Evolutionary conservation across 1,140 invertebrate genomes (phyloP).

Genomic region (Drosophila orosa): DNA sequence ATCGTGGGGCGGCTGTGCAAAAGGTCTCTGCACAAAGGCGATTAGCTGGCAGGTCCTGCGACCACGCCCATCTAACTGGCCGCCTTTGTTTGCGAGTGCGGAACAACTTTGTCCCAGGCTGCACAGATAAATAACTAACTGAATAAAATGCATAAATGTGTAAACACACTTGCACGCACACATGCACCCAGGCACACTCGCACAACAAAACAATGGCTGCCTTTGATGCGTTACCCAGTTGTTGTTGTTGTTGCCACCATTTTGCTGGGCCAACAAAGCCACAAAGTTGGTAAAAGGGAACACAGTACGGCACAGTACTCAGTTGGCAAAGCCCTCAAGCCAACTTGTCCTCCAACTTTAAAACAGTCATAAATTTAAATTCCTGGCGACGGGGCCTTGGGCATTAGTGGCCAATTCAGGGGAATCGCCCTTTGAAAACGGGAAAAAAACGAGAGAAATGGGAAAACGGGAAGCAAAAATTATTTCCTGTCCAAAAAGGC

Average conservation of each 20-base stretch:
- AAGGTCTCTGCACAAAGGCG: slow-evolving; percentile 58
- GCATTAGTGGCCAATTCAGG: slow-evolving; percentile 52
- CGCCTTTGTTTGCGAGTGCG: slow-evolving; percentile 49
- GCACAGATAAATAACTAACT: slow-evolving; percentile 66
- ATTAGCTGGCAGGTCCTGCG: slow-evolving; percentile 60
- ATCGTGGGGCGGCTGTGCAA: not conserved
- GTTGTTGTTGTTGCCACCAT: slow-evolving; percentile 15
- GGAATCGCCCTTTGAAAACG: slow-evolving; percentile 13
- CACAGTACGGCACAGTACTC: slow-evolving; percentile 11
- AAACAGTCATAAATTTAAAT: slow-evolving; percentile 61
- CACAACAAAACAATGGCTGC: slow-evolving; percentile 43
- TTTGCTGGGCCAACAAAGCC: slow-evolving; percentile 60
- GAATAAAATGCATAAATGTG: slow-evolving; percentile 66
- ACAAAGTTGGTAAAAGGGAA: slow-evolving; percentile 49
- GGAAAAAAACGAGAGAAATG: too few relatives aligned
- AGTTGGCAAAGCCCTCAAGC: slow-evolving; percentile 32
- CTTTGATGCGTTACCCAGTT: slow-evolving; percentile 50
- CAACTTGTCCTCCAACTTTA: slow-evolving; percentile 41
- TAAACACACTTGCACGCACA: slow-evolving; percentile 43
- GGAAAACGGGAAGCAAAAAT: slow-evolving; percentile 53
- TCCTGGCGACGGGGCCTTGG: slow-evolving; percentile 19
- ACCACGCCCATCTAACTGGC: slow-evolving; percentile 45
- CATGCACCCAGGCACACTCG: slow-evolving; percentile 8
- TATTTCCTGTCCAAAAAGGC: slow-evolving; percentile 68
- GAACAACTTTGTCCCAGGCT: slow-evolving; percentile 58